Percentiles rank a stretch among this genome's conserved stretches.
phyloP scores from a whole-genome alignment of 1,140 invertebrate genomes.

The Leucophenga varia region DNA sequence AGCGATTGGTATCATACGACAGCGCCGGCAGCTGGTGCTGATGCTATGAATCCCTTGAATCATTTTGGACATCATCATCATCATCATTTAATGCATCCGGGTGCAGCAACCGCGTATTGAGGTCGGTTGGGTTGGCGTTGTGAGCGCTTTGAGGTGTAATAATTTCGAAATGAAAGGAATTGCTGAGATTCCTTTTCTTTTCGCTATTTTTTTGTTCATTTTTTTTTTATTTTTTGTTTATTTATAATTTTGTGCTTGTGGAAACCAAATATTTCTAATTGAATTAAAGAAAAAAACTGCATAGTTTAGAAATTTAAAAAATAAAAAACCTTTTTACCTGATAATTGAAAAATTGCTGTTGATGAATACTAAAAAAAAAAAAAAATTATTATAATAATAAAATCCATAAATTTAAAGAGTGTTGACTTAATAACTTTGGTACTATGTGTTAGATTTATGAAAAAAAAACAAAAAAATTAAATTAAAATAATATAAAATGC shows the following conservation, averaged over 20 bases:
- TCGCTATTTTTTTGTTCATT: no score
- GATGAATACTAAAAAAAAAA: slow-evolving; percentile 19
- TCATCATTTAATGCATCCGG: slow-evolving; percentile 59
- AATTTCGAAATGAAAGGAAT: no score
- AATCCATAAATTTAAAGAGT: slow-evolving; percentile 10
- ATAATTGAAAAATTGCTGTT: slow-evolving; percentile 53
- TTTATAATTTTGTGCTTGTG: slow-evolving; percentile 47
- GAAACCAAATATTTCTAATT: slow-evolving; percentile 52
- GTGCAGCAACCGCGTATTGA: slow-evolving; percentile 61
- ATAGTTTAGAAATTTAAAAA: no score
- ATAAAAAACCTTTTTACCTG: slow-evolving; percentile 43
- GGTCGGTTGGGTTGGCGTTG: slow-evolving; percentile 34
- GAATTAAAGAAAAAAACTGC: slow-evolving; percentile 51
- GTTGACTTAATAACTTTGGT: slow-evolving; percentile 4
- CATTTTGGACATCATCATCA: slow-evolving; percentile 60
- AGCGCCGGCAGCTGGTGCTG: slow-evolving; percentile 63
- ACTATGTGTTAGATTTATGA: slow-evolving; percentile 38
- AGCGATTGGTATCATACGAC: slow-evolving; percentile 53
- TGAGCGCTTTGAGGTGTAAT: no score
- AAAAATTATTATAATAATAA: slow-evolving; percentile 7
- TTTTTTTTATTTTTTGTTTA: slow-evolving; percentile 19
- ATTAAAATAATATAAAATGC: slow-evolving; percentile 20
- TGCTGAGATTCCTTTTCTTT: no score
- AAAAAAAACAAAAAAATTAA: slow-evolving; percentile 13
- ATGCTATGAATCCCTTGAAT: slow-evolving; percentile 64